Conservation (phyloP, 1,140 invertebrate genomes). For the Penaeus japonicus region DNA sequence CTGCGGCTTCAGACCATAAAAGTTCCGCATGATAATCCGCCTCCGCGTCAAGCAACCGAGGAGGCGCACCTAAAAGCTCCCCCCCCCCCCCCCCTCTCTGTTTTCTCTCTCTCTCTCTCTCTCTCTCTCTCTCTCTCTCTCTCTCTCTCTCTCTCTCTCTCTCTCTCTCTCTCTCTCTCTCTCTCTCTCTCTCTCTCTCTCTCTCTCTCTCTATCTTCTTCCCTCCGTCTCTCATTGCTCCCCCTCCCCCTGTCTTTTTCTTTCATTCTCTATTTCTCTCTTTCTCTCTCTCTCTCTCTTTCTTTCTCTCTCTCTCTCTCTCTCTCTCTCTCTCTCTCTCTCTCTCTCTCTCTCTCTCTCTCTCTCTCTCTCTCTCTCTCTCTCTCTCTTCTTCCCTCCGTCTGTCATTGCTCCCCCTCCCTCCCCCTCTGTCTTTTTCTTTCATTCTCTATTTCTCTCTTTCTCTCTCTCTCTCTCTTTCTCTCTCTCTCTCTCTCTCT, state of each 20-base stretch:
- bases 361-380: not conserved
- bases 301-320: not conserved
- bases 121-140: not conserved
- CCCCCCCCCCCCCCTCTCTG: not conserved
- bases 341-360: not conserved
- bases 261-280: not conserved
- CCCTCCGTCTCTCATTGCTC: not conserved
- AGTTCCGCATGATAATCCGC: too few species aligned
- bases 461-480: too few species aligned
- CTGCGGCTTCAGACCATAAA: too few species aligned
- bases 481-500: slow-evolving; percentile 18
- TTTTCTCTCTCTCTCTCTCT: not conserved
- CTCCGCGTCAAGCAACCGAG: too few species aligned
- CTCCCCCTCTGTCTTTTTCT: not conserved
- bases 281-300: not conserved
- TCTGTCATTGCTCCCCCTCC: not conserved
- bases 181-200: not conserved
- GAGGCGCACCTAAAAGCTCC: not conserved
- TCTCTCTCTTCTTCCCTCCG: not conserved
- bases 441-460: not conserved
- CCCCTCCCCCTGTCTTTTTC: not conserved
- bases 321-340: not conserved
- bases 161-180: not conserved
- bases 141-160: not conserved
- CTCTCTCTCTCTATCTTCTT: not conserved